Conservation (phyloP, 2,113 vertebrate species). For the Tinamus guttatus region DNA sequence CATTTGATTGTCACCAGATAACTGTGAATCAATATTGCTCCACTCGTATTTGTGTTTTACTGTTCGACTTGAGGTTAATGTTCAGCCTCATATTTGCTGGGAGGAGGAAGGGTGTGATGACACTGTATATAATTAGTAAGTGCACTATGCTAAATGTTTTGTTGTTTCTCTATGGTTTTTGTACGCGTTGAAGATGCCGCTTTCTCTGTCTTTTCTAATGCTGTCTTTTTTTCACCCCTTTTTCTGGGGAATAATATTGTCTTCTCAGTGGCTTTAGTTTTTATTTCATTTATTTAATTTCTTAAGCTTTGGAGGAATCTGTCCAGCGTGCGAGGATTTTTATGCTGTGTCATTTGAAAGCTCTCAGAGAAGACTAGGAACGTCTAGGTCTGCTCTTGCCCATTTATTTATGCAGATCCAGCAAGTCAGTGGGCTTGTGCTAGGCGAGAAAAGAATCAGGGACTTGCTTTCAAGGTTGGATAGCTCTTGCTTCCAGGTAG, state of each 20-base stretch:
- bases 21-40: not conserved
- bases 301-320: not conserved
- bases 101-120: not conserved
- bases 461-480: not conserved
- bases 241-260: not conserved
- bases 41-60: slow-evolving; percentile 14
- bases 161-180: slow-evolving; percentile 2
- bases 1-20: slow-evolving; percentile 2
- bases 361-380: not conserved
- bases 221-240: not conserved
- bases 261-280: not conserved
- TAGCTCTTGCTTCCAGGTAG: not conserved
- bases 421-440: accelerated
- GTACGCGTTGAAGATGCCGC: not conserved
- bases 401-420: not conserved
- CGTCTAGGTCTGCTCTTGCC: not conserved
- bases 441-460: not conserved
- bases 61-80: slow-evolving; percentile 4
- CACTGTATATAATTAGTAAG: not conserved
- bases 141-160: not conserved
- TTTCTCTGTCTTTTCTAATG: not conserved
- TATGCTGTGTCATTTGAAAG: not conserved
- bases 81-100: not conserved
- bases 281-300: not conserved
- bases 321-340: accelerated